phyloP scores from a whole-genome alignment of 2,888 invertebrate genomes.

The Apamea epomidion region DNA sequence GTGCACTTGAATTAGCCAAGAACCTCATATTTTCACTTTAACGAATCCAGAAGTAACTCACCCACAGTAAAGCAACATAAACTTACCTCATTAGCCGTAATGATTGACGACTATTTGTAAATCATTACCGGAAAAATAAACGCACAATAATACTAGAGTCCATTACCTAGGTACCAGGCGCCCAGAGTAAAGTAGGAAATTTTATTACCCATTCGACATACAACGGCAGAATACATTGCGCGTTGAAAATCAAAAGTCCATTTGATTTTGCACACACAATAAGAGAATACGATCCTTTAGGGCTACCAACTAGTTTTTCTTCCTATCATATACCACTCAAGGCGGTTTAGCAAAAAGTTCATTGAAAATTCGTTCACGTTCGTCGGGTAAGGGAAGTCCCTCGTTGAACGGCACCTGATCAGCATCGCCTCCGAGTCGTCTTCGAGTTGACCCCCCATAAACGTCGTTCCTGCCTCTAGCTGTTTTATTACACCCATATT shows the following conservation, averaged over 20 bases:
- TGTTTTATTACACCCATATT: slow-evolving; percentile 42
- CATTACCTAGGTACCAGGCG: slow-evolving; percentile 33
- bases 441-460: slow-evolving; percentile 29
- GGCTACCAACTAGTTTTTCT: slow-evolving; percentile 29
- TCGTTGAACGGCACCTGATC: slow-evolving; percentile 48
- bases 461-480: slow-evolving; percentile 20
- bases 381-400: slow-evolving; percentile 28
- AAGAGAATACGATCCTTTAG: slow-evolving; percentile 11
- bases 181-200: slow-evolving; percentile 23
- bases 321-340: slow-evolving; percentile 7
- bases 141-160: slow-evolving; percentile 17
- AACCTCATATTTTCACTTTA: slow-evolving; percentile 10
- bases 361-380: slow-evolving; percentile 67
- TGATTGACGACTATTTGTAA: slow-evolving; percentile 37
- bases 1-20: background rate
- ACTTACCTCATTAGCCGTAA: slow-evolving; percentile 28
- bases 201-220: slow-evolving; percentile 55
- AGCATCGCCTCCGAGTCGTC: slow-evolving; percentile 18
- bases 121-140: slow-evolving; percentile 37
- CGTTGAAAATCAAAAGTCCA: slow-evolving; percentile 47
- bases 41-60: slow-evolving; percentile 13
- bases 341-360: slow-evolving; percentile 33
- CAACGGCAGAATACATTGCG: slow-evolving; percentile 41
- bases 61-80: slow-evolving; percentile 5
- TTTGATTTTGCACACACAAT: slow-evolving; percentile 47